Base-by-base conservation (phyloP, 2,888 invertebrate species). In the Drosophila hamatofila region DNA sequence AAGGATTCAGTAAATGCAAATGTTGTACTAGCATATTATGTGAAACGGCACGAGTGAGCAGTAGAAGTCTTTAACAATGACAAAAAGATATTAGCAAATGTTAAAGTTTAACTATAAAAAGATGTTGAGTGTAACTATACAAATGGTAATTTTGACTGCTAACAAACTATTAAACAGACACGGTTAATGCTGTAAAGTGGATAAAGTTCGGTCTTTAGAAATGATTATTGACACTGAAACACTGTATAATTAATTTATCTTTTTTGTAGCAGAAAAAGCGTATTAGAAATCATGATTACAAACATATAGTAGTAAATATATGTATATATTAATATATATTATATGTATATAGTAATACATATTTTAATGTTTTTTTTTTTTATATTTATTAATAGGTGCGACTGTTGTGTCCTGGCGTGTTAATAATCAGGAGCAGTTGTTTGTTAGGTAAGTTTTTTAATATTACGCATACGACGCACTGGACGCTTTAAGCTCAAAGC, bases 351-450 rank as follows among this genome's bases (percentile, higher is more conserved):
- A 30, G 9, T 30, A 46, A 21, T 42, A 12, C 1, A 42, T 44
- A 11, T 18, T 18, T 1, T 1, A 21, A 12, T 42, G 14, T 2
- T 37, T 16, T 37, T 11, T 21, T 8, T 44, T 23, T 9, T 2
- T 9, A n/a, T 27, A 48, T 48, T 27, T 48, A 11, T n/a, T 27
- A 27, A 48, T 27, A 98, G 98, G 98, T 93, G 98, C 98, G 79
- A 98, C 98, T 65, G 97, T 98, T 79, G 98, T 98, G 81, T 98
- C 98, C 92, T 98, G 98, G 98, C 95, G 98, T 90, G 98, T 98
- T 75, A 97, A 97, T 93, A 98, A 98, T 94, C 97, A 98, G 93
- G 98, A 98, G 93, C 97, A 98, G 93, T 95, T 98, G 92, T 98
- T 98, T 94, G 97, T 98, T 90, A 98, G 98, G 98, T 98, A 94